Evolutionary conservation across 1,140 invertebrate species (phyloP).

Genomic region (Parapsyche elsis): DNA sequence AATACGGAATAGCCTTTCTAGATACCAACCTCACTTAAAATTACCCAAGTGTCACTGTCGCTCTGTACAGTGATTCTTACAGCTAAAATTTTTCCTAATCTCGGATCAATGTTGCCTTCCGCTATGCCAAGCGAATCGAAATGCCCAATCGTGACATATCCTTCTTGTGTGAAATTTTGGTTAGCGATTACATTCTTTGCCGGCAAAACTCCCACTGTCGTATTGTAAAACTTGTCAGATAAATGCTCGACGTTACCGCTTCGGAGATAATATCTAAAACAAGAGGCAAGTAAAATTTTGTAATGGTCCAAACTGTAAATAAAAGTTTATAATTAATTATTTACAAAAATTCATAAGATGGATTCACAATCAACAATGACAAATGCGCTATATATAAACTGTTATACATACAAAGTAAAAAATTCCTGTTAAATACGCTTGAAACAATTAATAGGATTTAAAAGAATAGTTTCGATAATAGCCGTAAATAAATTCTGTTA

Average conservation of each 20-base stretch:
- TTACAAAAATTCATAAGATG: no score
- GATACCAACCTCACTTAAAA: slow-evolving; percentile 84
- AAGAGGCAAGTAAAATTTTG: slow-evolving; percentile 38
- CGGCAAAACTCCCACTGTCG: slow-evolving; percentile 85
- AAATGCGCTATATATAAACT: no score
- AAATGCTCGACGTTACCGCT: slow-evolving; percentile 94
- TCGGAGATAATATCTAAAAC: slow-evolving; percentile 83
- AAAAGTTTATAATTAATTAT: no score
- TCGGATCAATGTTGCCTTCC: slow-evolving; percentile 75
- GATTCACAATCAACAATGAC: no score
- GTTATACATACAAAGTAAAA: no score
- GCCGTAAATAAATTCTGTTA: no score
- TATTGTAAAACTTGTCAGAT: slow-evolving; percentile 90
- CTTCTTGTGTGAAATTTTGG: slow-evolving; percentile 74
- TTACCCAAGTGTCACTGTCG: slow-evolving; percentile 89
- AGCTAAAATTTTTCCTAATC: slow-evolving; percentile 75
- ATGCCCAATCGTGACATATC: slow-evolving; percentile 77
- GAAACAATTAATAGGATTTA: no score
- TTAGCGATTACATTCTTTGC: slow-evolving; percentile 62
- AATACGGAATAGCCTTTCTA: neutral
- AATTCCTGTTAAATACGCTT: no score
- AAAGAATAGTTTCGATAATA: no score
- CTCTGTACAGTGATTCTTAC: slow-evolving; percentile 81
- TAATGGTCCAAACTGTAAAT: no score
- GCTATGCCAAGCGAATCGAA: slow-evolving; percentile 86